These are phyloP conservation scores for Amphiprion ocellaris DNA, from an alignment of 2,113 vertebrate genomes.

Conservation along the genomic window DNA sequence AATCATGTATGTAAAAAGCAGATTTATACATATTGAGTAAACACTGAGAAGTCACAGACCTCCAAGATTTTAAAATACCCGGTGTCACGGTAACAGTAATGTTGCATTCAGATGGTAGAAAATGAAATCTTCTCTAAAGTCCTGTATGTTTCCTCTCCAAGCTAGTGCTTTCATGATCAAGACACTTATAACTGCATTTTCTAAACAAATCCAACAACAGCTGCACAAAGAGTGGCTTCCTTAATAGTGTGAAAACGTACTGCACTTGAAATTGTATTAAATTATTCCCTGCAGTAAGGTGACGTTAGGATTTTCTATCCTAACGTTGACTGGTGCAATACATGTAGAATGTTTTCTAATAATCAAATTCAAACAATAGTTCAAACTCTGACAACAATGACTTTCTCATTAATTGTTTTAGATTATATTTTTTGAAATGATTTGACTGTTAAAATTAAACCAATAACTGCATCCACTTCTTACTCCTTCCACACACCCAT, in stretches of 20 bases:
- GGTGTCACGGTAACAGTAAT: slow-evolving; percentile 26
- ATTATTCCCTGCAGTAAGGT: slow-evolving; percentile 33
- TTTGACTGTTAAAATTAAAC: slow-evolving; percentile 36
- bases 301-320: slow-evolving; percentile 2
- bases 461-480: background rate
- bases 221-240: slow-evolving; percentile 11
- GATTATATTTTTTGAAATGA: background rate
- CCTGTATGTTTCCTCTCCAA: slow-evolving; percentile 1
- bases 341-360: slow-evolving; percentile 4
- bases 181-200: background rate
- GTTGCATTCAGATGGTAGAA: slow-evolving; percentile 34
- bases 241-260: slow-evolving; percentile 20
- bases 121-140: slow-evolving; percentile 36
- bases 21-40: slow-evolving; percentile 44
- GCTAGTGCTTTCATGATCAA: background rate
- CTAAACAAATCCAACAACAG: slow-evolving; percentile 2
- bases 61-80: slow-evolving; percentile 30
- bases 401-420: background rate
- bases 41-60: slow-evolving; percentile 58
- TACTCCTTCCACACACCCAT: slow-evolving; percentile 9
- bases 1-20: slow-evolving; percentile 62
- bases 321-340: slow-evolving; percentile 14
- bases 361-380: background rate
- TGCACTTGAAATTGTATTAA: slow-evolving; percentile 10
- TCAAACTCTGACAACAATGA: background rate